These are phyloP conservation scores for silkworm (Bombyx mori) DNA, from an alignment of 1,140 invertebrate genomes.

Conservation along the genomic window DNA sequence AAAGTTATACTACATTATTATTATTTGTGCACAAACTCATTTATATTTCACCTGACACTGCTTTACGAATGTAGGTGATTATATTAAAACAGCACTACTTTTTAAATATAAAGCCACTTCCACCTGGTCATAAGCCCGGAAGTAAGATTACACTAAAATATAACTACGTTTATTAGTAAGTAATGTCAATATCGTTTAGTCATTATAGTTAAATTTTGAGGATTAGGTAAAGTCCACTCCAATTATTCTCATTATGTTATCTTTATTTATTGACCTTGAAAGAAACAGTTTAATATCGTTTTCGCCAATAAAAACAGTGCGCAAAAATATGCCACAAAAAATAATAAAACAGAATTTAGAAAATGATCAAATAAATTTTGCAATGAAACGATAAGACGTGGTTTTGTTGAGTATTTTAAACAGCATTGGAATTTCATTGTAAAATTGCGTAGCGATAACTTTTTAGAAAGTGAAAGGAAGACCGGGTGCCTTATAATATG, in stretches of 20 bases:
- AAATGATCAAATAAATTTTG: constrained; percentile 4
- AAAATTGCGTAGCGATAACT: no score
- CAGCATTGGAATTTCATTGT: no score
- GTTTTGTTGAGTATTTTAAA: background rate
- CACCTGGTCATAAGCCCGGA: constrained; percentile 16
- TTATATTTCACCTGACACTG: background rate
- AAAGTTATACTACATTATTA: background rate
- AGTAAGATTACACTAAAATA: constrained; percentile 27
- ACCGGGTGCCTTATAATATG: no score
- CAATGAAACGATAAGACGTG: constrained; percentile 19
- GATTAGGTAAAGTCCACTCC: constrained; percentile 26
- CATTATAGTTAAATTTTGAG: constrained; percentile 17
- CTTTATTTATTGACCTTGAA: constrained; percentile 5
- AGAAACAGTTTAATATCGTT: constrained; percentile 16
- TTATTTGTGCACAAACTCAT: background rate
- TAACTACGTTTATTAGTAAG: constrained; percentile 13
- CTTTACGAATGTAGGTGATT: constrained; percentile 6
- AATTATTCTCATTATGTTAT: constrained; percentile 19
- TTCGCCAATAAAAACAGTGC: constrained; percentile 24
- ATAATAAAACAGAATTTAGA: constrained; percentile 14
- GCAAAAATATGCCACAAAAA: constrained; percentile 25
- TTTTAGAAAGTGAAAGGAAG: no score
- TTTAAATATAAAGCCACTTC: constrained; percentile 14
- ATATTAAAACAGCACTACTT: constrained; percentile 4
- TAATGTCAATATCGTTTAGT: constrained; percentile 7